These are phyloP conservation scores for Enteromius argenteus DNA, from an alignment of 2,797 vertebrate species.

Conservation along the genomic window DNA sequence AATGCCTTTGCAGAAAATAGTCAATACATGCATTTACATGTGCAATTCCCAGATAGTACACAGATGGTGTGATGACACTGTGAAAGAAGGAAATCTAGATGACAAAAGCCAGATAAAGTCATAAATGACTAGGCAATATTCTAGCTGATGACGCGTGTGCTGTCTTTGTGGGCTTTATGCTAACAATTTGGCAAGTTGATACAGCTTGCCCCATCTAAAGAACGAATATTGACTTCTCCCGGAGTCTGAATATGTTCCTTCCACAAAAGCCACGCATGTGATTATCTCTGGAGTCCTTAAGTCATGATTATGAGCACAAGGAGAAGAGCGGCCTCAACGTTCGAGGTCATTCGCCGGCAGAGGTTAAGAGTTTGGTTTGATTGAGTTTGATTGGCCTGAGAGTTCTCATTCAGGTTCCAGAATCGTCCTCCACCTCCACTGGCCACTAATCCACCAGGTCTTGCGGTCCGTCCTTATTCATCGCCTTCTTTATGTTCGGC, in stretches of 20 bases:
- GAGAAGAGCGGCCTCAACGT: constrained; percentile 62
- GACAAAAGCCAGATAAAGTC: not conserved
- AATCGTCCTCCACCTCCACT: constrained; percentile 63
- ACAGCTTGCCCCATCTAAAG: constrained; percentile 2
- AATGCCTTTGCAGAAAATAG: constrained; percentile 6
- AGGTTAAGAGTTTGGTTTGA: constrained; percentile 69
- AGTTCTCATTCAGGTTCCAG: constrained; percentile 70
- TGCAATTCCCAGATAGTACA: constrained; percentile 23
- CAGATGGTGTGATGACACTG: not conserved
- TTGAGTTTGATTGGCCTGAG: constrained; percentile 69
- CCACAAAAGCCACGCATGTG: not conserved
- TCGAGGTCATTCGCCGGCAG: constrained; percentile 55
- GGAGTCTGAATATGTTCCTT: not conserved
- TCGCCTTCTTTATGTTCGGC: constrained; percentile 70
- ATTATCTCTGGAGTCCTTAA: constrained; percentile 62
- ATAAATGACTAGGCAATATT: not conserved
- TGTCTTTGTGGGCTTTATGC: not conserved
- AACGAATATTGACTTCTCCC: not conserved
- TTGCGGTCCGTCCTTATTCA: constrained; percentile 68
- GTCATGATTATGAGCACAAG: constrained; percentile 66
- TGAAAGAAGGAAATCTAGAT: not conserved
- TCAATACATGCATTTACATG: constrained; percentile 2
- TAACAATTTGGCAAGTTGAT: not conserved
- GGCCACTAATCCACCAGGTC: constrained; percentile 58
- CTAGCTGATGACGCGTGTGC: not conserved